phyloP scores from a whole-genome alignment of 2,888 invertebrate species.

The Mesorhabditis belari region DNA sequence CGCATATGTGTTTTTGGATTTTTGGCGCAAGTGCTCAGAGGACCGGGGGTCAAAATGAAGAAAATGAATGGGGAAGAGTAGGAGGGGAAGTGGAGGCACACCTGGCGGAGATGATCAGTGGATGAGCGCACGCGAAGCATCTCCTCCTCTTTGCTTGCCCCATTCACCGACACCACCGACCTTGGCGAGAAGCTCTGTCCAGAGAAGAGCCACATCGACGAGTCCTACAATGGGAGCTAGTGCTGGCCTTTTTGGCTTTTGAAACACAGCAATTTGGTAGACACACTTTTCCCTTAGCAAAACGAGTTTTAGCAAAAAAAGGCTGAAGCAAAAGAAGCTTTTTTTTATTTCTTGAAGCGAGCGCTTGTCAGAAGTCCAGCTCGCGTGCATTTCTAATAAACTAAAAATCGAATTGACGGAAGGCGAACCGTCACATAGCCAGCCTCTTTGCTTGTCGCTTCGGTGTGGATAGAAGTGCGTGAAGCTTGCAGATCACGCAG shows the following conservation, averaged over 20 bases:
- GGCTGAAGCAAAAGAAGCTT: neutral
- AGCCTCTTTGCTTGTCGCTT: slow-evolving; percentile 22
- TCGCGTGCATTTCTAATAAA: neutral
- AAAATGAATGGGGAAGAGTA: no score
- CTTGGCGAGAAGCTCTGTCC: slow-evolving; percentile 48
- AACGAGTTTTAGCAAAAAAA: neutral
- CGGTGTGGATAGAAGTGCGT: slow-evolving; percentile 35
- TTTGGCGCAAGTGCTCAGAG: no score
- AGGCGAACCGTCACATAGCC: slow-evolving; percentile 45
- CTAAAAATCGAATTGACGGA: neutral
- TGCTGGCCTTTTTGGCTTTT: no score
- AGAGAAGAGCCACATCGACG: slow-evolving; percentile 50
- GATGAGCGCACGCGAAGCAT: neutral
- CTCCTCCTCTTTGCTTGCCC: slow-evolving; percentile 29
- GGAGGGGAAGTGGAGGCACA: neutral
- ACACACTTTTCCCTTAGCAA: neutral
- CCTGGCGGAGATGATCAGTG: neutral
- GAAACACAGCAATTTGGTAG: slow-evolving; percentile 8
- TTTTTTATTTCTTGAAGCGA: neutral
- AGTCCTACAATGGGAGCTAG: no score
- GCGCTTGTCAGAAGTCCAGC: no score
- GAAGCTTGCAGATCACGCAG: slow-evolving; percentile 39
- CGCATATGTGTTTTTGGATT: no score
- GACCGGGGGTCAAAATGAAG: no score
- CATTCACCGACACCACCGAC: slow-evolving; percentile 51